Conservation (phyloP, 2,888 invertebrate species). For the Lasioglossum marginatum region DNA sequence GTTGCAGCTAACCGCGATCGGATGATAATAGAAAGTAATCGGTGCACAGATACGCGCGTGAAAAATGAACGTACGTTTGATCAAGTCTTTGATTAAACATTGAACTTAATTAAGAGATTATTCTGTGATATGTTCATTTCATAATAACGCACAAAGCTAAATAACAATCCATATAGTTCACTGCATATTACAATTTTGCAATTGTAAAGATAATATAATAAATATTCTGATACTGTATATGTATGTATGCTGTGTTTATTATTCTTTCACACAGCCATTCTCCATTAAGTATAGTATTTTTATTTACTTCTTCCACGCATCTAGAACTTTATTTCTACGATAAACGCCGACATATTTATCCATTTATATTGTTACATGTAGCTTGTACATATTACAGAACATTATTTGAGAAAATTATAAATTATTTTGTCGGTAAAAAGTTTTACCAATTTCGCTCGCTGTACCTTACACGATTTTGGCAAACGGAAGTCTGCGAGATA, state of each 20-base stretch:
- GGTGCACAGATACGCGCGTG: background rate
- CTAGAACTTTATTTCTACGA: background rate
- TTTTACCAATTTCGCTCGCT: background rate
- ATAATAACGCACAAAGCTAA: background rate
- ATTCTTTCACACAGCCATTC: background rate
- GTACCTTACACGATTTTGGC: background rate
- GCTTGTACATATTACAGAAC: too few species aligned
- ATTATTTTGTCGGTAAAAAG: too few species aligned
- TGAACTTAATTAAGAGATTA: background rate
- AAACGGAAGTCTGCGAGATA: background rate
- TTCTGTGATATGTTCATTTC: background rate
- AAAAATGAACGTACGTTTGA: background rate
- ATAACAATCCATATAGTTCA: background rate
- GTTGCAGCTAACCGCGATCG: background rate
- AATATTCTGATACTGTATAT: background rate
- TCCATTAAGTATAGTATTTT: background rate
- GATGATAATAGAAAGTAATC: slow-evolving; percentile 21
- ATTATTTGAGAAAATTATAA: too few species aligned
- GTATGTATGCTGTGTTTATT: too few species aligned
- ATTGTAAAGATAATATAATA: background rate
- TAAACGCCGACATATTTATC: background rate
- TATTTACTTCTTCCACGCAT: background rate
- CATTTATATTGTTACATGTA: background rate
- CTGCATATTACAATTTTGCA: too few species aligned
- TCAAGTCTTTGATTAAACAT: background rate